Evolutionary conservation across 2,888 invertebrate species (phyloP).

Genomic region (Arctia plantaginis): DNA sequence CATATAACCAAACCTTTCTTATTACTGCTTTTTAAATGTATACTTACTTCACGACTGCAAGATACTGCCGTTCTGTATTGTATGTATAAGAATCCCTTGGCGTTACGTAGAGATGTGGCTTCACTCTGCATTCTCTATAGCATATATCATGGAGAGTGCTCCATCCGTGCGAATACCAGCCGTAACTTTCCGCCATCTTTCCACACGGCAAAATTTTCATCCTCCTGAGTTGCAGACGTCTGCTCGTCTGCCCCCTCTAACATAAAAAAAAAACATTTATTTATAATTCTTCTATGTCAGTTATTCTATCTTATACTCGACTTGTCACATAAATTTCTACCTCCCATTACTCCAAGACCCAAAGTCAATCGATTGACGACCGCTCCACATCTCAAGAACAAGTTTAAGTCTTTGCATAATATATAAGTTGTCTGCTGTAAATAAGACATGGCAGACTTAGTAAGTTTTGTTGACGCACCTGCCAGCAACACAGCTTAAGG

Average conservation of each 20-base stretch:
- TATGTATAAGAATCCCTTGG: background rate
- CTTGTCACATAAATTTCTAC: background rate
- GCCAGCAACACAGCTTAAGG: background rate
- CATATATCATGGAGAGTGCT: no score
- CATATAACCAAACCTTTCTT: no score
- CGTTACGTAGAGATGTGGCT: no score
- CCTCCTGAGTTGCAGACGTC: no score
- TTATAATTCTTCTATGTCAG: background rate
- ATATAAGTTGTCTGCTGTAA: constrained; percentile 23
- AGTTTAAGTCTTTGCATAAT: constrained; percentile 36
- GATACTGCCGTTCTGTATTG: background rate
- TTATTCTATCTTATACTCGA: background rate
- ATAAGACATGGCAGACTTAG: constrained; percentile 12
- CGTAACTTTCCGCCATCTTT: no score
- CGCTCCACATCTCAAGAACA: constrained; percentile 7
- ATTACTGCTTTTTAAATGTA: no score
- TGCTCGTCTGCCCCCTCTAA: no score
- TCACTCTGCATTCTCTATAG: no score
- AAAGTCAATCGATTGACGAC: constrained; percentile 7
- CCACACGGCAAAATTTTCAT: no score
- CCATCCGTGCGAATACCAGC: no score
- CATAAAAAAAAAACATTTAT: no score
- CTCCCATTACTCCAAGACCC: background rate
- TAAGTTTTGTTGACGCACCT: constrained; percentile 15
- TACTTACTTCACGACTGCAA: no score